Conservation (phyloP, 2,113 vertebrate genomes). For the Calyptommatus sinebrachiatus region DNA sequence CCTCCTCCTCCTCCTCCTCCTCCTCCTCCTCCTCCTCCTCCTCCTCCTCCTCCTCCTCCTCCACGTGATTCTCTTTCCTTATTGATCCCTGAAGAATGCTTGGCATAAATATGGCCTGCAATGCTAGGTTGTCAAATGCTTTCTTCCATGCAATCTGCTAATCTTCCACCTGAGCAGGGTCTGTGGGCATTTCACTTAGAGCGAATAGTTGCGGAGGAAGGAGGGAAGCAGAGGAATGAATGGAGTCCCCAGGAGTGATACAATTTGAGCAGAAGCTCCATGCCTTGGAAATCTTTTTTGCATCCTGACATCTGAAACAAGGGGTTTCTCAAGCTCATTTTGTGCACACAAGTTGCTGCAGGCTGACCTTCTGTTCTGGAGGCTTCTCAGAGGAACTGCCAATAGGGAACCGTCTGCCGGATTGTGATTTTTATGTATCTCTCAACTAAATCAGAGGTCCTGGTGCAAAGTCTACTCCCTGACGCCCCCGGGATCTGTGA, state of each 20-base stretch:
- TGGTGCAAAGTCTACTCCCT: slow-evolving; percentile 58
- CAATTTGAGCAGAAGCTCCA: slow-evolving; percentile 50
- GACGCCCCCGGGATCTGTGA: slow-evolving; percentile 43
- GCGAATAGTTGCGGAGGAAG: not conserved
- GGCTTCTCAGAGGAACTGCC: slow-evolving; percentile 55
- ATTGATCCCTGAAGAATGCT: slow-evolving; percentile 7
- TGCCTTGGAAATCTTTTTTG: slow-evolving; percentile 45
- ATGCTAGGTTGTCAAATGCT: slow-evolving; percentile 17
- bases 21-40: too few species aligned
- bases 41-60: too few species aligned
- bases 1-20: too few species aligned
- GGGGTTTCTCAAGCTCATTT: slow-evolving; percentile 55
- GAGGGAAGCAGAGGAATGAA: not conserved
- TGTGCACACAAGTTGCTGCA: slow-evolving; percentile 43
- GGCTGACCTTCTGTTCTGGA: slow-evolving; percentile 49
- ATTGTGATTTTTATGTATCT: slow-evolving; percentile 57
- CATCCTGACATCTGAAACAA: slow-evolving; percentile 56
- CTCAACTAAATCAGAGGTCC: slow-evolving; percentile 62
- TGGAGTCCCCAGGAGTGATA: slow-evolving; percentile 7
- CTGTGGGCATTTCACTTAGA: not conserved
- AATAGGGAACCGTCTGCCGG: slow-evolving; percentile 50
- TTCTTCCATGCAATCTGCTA: slow-evolving; percentile 1
- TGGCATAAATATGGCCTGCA: slow-evolving; percentile 22
- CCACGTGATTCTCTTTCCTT: too few species aligned
- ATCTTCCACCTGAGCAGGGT: slow-evolving; percentile 25